These are phyloP conservation scores for Hystrix brachyura DNA, from an alignment of 2,113 vertebrate genomes.

Conservation along the genomic window DNA sequence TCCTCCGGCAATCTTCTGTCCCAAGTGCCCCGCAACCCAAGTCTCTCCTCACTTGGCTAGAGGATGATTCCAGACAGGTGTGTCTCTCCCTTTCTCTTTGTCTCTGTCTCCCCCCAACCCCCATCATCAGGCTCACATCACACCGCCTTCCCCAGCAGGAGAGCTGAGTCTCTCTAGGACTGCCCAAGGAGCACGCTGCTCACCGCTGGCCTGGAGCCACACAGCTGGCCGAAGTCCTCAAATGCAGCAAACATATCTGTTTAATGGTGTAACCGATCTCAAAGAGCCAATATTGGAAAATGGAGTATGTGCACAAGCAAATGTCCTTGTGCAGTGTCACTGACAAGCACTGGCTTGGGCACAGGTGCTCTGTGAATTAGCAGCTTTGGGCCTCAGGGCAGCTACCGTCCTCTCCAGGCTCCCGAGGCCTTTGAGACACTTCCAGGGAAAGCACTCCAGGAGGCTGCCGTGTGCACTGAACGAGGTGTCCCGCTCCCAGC, in stretches of 20 bases:
- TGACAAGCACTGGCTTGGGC: background rate
- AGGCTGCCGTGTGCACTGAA: background rate
- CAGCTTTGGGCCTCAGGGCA: background rate
- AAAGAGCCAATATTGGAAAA: background rate
- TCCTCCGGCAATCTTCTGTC: background rate
- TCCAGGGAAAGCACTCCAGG: rapidly evolving
- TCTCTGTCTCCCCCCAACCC: background rate
- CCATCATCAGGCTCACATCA: background rate
- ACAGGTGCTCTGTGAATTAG: background rate
- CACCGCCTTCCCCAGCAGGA: background rate
- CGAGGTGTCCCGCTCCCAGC: background rate
- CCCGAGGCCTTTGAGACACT: background rate
- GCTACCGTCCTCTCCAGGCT: background rate
- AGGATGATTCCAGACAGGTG: rapidly evolving
- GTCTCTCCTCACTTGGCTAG: background rate
- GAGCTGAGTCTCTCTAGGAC: background rate
- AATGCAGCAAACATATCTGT: background rate
- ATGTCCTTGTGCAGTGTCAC: background rate
- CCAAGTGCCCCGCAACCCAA: rapidly evolving
- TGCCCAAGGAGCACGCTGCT: background rate
- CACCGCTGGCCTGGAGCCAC: background rate
- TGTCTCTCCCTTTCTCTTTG: background rate
- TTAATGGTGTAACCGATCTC: background rate
- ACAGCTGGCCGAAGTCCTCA: background rate
- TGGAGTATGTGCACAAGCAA: background rate